Percentiles rank a stretch among this genome's conserved stretches.
Conservation (phyloP, 1,140 invertebrate genomes). For the Sitodiplosis mosellana region DNA sequence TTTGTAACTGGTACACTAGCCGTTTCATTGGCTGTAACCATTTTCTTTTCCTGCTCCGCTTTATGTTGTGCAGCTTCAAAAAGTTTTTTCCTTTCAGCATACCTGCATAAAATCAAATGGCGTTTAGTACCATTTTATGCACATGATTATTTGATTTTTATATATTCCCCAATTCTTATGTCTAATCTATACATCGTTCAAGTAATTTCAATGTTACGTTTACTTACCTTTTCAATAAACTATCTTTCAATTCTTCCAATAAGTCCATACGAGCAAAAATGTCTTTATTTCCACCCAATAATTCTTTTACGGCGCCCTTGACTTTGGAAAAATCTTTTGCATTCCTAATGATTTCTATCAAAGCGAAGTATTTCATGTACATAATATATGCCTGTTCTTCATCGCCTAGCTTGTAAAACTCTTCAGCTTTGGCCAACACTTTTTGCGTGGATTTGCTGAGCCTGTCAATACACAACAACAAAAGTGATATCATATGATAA, state of each 20-base stretch:
- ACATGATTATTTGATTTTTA: too few species aligned
- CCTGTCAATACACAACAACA: slow-evolving; percentile 10
- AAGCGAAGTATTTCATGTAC: slow-evolving; percentile 47
- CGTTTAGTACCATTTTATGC: too few species aligned
- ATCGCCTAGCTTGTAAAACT: slow-evolving; percentile 32
- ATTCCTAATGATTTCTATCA: slow-evolving; percentile 33
- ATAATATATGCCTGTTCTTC: slow-evolving; percentile 48
- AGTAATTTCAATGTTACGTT: slow-evolving; percentile 1
- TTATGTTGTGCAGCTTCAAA: too few species aligned
- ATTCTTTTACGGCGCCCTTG: slow-evolving; percentile 33
- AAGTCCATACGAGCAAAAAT: slow-evolving; percentile 32
- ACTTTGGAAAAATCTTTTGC: slow-evolving; percentile 33
- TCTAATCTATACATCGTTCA: not conserved
- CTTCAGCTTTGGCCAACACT: slow-evolving; percentile 35
- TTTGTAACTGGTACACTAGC: slow-evolving; percentile 1
- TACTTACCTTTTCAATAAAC: slow-evolving; percentile 35
- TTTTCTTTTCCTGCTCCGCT: too few species aligned
- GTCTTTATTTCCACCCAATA: slow-evolving; percentile 30
- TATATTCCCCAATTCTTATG: too few species aligned
- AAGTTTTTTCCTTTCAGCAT: too few species aligned
- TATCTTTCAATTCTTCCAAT: slow-evolving; percentile 31
- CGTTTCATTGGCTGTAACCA: too few species aligned
- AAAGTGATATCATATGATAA: too few species aligned
- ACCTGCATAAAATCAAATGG: too few species aligned
- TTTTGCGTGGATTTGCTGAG: slow-evolving; percentile 34